Percentiles rank a stretch among this genome's conserved stretches.
Evolutionary conservation across 2,888 invertebrate species (phyloP).

Genomic region (Pristionchus exspectatus): DNA sequence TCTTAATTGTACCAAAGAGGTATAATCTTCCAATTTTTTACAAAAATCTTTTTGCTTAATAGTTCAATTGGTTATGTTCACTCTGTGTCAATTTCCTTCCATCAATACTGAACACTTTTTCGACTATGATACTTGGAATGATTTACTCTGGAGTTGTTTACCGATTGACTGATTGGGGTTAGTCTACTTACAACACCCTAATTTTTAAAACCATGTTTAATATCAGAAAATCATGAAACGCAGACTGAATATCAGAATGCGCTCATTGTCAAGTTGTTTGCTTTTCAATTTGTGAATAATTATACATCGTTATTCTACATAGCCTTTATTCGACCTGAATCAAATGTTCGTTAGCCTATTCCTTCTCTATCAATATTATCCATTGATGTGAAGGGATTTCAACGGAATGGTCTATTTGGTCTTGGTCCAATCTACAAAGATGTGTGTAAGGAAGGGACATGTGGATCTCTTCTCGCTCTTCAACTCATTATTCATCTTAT

Average conservation of each 20-base stretch:
- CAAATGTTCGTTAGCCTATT: conserved; percentile 59
- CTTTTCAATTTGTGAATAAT: conserved; percentile 82
- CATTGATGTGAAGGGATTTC: conserved; percentile 62
- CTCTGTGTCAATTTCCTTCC: conserved; percentile 79
- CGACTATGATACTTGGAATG: conserved; percentile 80
- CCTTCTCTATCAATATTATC: not conserved
- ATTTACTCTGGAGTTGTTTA: conserved; percentile 79
- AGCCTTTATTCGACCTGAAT: conserved; percentile 81
- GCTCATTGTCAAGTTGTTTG: conserved; percentile 81
- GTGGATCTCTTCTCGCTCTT: conserved; percentile 81
- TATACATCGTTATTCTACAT: conserved; percentile 82
- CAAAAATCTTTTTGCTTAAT: not conserved
- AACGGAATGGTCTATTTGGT: conserved; percentile 76
- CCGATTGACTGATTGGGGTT: conserved; percentile 78
- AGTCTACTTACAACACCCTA: not conserved
- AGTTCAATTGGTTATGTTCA: conserved; percentile 71
- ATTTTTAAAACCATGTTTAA: not conserved
- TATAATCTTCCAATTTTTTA: not conserved
- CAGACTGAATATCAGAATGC: conserved; percentile 80
- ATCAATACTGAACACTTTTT: conserved; percentile 80
- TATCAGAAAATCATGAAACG: conserved; percentile 81
- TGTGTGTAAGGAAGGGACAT: conserved; percentile 79
- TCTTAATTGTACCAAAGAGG: conserved; percentile 63
- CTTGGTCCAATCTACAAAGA: conserved; percentile 79
- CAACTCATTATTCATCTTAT: conserved; percentile 81